Evolutionary conservation across 2,797 vertebrate genomes (phyloP).

Genomic region (Coreius guichenoti): DNA sequence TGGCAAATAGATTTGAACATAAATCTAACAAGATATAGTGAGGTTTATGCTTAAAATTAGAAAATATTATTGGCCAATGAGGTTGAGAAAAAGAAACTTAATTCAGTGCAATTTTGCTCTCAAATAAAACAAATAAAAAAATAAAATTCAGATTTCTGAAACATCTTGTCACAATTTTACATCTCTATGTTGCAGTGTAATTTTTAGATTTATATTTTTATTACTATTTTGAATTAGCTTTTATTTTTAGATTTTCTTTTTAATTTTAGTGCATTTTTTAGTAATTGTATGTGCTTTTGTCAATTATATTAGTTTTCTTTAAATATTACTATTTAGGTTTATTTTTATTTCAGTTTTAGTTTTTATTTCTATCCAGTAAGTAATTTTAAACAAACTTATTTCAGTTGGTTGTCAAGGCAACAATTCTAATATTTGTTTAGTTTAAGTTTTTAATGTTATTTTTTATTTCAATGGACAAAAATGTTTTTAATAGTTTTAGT

Average conservation of each 20-base stretch:
- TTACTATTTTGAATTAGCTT: not conserved
- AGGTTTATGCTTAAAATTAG: not conserved
- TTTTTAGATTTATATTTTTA: not conserved
- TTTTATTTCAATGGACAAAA: not conserved
- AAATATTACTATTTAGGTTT: not conserved
- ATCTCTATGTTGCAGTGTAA: not conserved
- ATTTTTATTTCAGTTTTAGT: not conserved
- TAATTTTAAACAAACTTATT: not conserved
- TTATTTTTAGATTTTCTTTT: not conserved
- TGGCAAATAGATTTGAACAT: not conserved
- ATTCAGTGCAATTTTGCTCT: not conserved
- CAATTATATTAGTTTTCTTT: not conserved
- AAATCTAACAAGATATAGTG: not conserved
- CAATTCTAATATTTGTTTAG: not conserved
- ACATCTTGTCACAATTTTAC: not conserved
- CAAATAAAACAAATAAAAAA: not conserved
- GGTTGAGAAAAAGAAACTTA: not conserved
- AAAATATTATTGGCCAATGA: not conserved
- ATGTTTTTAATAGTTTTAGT: not conserved
- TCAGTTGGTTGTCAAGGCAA: not conserved
- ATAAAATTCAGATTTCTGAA: not conserved
- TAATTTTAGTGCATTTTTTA: not conserved
- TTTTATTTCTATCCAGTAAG: not conserved
- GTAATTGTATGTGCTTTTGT: not conserved
- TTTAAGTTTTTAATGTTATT: not conserved